Base-by-base conservation (phyloP, 2,113 vertebrate genomes). In the Pogona vitticeps region DNA sequence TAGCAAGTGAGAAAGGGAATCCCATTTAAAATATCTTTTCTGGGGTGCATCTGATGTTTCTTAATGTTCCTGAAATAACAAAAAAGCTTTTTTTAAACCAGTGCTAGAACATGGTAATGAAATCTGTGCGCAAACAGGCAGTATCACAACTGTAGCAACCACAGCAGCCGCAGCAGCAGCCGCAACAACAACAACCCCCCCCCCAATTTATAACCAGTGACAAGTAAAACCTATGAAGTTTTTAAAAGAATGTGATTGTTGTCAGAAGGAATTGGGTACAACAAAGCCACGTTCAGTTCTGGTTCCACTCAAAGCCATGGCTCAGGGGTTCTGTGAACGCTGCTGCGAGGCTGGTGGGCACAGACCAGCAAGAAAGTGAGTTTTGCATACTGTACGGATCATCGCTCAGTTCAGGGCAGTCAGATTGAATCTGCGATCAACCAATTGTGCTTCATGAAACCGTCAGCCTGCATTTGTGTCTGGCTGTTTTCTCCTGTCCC, bases 321-420 rank as follows among this genome's bases (percentile, higher is more conserved):
- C 98, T 97, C 94, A 97, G 96, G 97, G 97, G 95, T 95, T 95
- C 92, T 89, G 95, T 86, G 95, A 96, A 96, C 95, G 95, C 96
- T 96, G 95, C 97, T 97, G 96, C 94, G 93, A 97, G 98, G 97
- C 98, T 98, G 97, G 98, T 98, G 98, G 98, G 98, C 97, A 97
- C 97, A 96, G 97, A 99, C 98, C 98, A 98, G 98, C 98, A 96
- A 97, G 96, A 96, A 96, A 98, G 97, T 97, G 98, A 97, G 97
- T 98, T 98, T 97, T 98, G 98, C 98, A 99, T 98, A 98, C 98
- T 99, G 98, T 98, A 98, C 97, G 98, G 98, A 99, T 99, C 99
- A 98, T 97, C 97, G 97, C 98, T 98, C 97, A 97, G 98, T 98
- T 98, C 98, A 98, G 97, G 96, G 95, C 97, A 98, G 99, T 99